Percentiles rank a stretch among this genome's conserved stretches.
Conservation (phyloP, 2,888 invertebrate genomes). For the Noctua janthina region DNA sequence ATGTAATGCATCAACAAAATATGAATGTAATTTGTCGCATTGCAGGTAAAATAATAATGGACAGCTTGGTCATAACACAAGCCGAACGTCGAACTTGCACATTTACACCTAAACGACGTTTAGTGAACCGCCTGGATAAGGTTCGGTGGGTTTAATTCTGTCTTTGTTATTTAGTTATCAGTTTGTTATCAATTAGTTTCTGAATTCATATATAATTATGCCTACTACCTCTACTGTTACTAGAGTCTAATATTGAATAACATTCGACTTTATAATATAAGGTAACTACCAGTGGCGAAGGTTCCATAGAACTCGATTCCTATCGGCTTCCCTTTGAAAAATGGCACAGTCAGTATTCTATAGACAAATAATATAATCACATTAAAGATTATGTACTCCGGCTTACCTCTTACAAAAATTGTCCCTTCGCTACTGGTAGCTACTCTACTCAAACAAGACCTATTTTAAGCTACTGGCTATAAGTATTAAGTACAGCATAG, state of each 20-base stretch:
- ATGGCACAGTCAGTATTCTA: too few relatives aligned
- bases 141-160: not conserved
- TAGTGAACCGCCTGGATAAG: not conserved
- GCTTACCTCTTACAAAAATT: too few relatives aligned
- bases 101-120: not conserved
- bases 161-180: not conserved
- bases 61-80: not conserved
- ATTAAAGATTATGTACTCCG: too few relatives aligned
- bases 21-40: constrained; percentile 18
- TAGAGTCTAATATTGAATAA: not conserved
- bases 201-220: not conserved
- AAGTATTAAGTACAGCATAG: not conserved
- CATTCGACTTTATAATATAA: not conserved
- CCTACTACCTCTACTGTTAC: not conserved
- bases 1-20: constrained; percentile 12
- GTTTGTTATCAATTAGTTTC: not conserved
- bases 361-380: too few relatives aligned
- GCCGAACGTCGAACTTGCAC: not conserved
- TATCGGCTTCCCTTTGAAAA: too few relatives aligned
- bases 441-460: not conserved
- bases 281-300: too few relatives aligned
- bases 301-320: too few relatives aligned
- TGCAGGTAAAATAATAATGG: constrained; percentile 24
- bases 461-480: not conserved
- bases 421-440: too few relatives aligned